Evolutionary conservation across 2,888 invertebrate genomes (phyloP).

Genomic region (Cerastis leucographa): DNA sequence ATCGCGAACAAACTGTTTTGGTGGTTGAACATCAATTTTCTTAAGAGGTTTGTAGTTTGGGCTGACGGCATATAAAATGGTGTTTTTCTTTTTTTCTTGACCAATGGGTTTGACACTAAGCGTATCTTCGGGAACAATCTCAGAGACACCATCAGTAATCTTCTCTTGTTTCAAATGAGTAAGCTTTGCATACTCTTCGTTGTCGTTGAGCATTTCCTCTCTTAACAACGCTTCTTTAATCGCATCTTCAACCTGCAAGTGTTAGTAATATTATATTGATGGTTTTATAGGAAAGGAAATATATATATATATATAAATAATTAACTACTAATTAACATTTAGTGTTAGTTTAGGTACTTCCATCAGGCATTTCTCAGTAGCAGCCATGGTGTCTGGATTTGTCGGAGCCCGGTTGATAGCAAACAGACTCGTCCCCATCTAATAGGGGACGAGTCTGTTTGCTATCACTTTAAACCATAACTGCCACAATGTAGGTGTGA

Average conservation of each 20-base stretch:
- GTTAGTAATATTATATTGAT: conserved; percentile 1
- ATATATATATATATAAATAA: too few relatives aligned
- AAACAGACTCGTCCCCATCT: neutral
- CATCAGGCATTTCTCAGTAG: neutral
- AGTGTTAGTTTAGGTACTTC: neutral
- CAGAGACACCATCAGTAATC: neutral
- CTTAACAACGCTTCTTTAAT: conserved; percentile 82
- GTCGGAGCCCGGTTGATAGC: neutral
- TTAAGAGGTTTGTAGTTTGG: conserved; percentile 86
- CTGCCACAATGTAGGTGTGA: neutral
- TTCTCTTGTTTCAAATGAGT: neutral
- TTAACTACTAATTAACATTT: too few relatives aligned
- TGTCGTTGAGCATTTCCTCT: conserved; percentile 77
- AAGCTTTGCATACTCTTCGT: conserved; percentile 70
- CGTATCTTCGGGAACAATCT: conserved; percentile 63
- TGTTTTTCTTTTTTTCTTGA: conserved; percentile 73
- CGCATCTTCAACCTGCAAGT: conserved; percentile 83
- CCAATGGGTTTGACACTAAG: conserved; percentile 81
- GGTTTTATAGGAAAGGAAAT: neutral
- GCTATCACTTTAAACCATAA: neutral
- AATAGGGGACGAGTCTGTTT: neutral
- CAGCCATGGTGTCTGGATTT: neutral
- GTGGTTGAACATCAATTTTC: conserved; percentile 83
- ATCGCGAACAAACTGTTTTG: conserved; percentile 81
- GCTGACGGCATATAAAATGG: conserved; percentile 78